These are phyloP conservation scores for Octopus sinensis DNA, from an alignment of 1,140 invertebrate genomes.

Conservation along the genomic window DNA sequence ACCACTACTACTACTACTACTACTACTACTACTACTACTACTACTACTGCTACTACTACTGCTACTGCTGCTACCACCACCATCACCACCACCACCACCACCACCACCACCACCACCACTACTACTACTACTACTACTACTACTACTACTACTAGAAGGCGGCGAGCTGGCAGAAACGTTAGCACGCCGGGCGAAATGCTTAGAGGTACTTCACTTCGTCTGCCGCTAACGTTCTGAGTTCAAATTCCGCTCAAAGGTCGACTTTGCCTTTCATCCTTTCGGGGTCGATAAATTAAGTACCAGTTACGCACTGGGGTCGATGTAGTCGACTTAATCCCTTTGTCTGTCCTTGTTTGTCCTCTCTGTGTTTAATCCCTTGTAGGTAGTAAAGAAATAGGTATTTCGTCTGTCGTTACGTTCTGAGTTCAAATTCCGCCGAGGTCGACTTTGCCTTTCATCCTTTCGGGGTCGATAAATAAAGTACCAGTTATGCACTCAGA, in stretches of 20 bases:
- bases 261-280: neutral
- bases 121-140: constrained; percentile 25
- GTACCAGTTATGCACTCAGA: no score
- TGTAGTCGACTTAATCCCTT: no score
- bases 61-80: constrained; percentile 17
- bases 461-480: no score
- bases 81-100: constrained; percentile 19
- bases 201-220: neutral
- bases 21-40: constrained; percentile 17
- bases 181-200: no score
- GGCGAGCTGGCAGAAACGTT: no score
- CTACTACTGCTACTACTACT: constrained; percentile 16
- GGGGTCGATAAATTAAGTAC: neutral
- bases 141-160: constrained; percentile 22
- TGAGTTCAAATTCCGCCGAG: no score
- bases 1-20: constrained; percentile 14
- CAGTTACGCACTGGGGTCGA: neutral
- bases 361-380: no score
- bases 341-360: no score
- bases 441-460: no score
- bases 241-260: neutral
- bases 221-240: neutral
- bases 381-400: no score
- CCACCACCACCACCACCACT: constrained; percentile 17
- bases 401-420: no score